Percentiles rank a stretch among this genome's conserved stretches.
These are phyloP conservation scores for Pyrrhia umbra DNA, from an alignment of 2,888 invertebrate species.

Conservation along the genomic window DNA sequence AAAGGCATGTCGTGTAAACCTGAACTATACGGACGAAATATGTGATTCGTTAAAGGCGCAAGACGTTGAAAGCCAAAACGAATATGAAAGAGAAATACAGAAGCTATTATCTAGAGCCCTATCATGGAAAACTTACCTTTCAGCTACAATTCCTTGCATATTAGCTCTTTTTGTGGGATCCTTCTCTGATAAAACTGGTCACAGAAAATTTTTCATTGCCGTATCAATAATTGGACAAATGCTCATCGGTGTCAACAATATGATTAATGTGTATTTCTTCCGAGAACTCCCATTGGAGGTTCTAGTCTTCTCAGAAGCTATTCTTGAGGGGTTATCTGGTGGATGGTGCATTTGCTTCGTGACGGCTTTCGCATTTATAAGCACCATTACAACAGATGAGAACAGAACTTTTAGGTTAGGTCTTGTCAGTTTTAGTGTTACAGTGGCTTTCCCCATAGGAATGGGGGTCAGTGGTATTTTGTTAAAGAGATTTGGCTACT, in stretches of 20 bases:
- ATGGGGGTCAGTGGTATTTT: slow-evolving; percentile 95
- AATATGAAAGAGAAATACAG: slow-evolving; percentile 91
- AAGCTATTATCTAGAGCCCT: slow-evolving; percentile 93
- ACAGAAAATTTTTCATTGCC: slow-evolving; percentile 93
- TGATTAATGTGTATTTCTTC: slow-evolving; percentile 94
- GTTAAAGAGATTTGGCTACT: slow-evolving; percentile 92
- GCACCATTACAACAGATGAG: slow-evolving; percentile 94
- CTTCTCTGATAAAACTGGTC: slow-evolving; percentile 92
- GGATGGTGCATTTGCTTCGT: slow-evolving; percentile 96
- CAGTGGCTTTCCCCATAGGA: slow-evolving; percentile 96
- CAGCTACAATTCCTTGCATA: slow-evolving; percentile 93
- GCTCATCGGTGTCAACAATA: slow-evolving; percentile 92
- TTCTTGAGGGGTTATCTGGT: slow-evolving; percentile 94
- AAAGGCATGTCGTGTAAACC: slow-evolving; percentile 95
- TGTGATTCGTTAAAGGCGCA: slow-evolving; percentile 93
- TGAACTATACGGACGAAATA: slow-evolving; percentile 92
- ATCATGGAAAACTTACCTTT: slow-evolving; percentile 95
- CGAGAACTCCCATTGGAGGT: slow-evolving; percentile 93
- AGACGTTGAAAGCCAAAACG: slow-evolving; percentile 88
- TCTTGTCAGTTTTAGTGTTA: slow-evolving; percentile 95
- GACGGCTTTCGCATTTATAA: slow-evolving; percentile 95
- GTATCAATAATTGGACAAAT: slow-evolving; percentile 93
- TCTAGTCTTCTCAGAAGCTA: slow-evolving; percentile 93
- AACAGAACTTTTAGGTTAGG: slow-evolving; percentile 95
- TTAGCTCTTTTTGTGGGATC: slow-evolving; percentile 95